Base-by-base conservation (phyloP, 1,140 invertebrate genomes). In the Odontomachus brunneus region DNA sequence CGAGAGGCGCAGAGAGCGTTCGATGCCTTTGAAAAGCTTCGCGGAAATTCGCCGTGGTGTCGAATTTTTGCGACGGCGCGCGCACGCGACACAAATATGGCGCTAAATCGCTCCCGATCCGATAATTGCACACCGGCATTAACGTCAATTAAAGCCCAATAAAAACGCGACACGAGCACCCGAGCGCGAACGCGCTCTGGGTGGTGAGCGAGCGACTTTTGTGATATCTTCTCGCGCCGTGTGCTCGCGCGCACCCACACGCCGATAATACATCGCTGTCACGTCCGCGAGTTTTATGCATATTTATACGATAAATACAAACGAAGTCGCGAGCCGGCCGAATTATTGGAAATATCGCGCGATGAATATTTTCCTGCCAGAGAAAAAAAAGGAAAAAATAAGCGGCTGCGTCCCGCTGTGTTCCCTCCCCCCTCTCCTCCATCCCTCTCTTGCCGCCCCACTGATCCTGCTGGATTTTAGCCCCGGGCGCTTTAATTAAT, bases 401-500 rank as follows among this genome's bases (percentile, higher is more conserved):
- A 62, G 22, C 48, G 26, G 26, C 69, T 55, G 53, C 62, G 2
- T 11, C n/a, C n/a, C n/a, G n/a, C n/a, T n/a, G n/a, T n/a, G n/a
- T n/a, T n/a, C n/a, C n/a, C n/a, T n/a, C 62, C 71, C 65, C 63
- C 60, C 29, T 33, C 63, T 72, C 63, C 48, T 76, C 57, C 66
- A 24, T 26, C 66, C 33, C 76, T 81, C 29, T 69, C 44, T 33
- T 67, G 67, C 22, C 71, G 76, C n/a, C 71, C 84, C 55, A 49
- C 75, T 75, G 73, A 53, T 55, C 38, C 49, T 71, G 74, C 59
- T 87, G 67, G 51, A 65, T 85, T 74, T 82, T 38, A 69, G 11
- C 65, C 63, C 59, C 51, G 84, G 38, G 85, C 62, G 84, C 69
- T 87, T 87, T 87, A 86, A 87, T 87, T 86, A 71, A 87, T 86